Base-by-base conservation (phyloP, 2,888 invertebrate genomes). In the Mactromeris polynyma region DNA sequence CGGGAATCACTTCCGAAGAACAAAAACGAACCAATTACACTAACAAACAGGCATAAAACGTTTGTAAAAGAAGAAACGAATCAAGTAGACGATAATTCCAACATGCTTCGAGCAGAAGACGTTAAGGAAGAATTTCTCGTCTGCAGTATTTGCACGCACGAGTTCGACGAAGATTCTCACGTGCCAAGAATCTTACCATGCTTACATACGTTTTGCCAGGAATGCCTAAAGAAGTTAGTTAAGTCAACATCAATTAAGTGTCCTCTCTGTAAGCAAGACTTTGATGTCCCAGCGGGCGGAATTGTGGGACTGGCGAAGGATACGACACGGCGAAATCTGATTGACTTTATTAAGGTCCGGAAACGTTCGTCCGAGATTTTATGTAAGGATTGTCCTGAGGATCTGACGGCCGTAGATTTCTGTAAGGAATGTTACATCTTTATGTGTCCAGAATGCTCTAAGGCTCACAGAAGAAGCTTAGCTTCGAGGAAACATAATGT, bases 381-480 rank as follows among this genome's bases (percentile, higher is more conserved):
- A 19, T 94, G 94, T 54, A 94, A 93, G 51, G 94, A 94, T 58
- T 94, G 94, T 85, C 94, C 94, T 0, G 93, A 94, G 58, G 94
- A 94, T 14, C 89, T 89, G 51, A 88, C 89, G 2, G 94, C 94
- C 4, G 89, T 86, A 17, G 93, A 92, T 69, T 94, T 94, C 73
- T 94, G 94, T 81, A 93, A 92, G n/a, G 93, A 93, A 40, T 94
- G 94, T 77, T 92, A 92, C 83, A 93, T 93, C 42, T 94, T 93
- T 64, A 92, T 94, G 93, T 94, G 94, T 81, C 31, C 87, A 2
- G 93, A 94, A 9, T 94, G 94, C 42, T 93, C 92, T 6, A 83
- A 85, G 17, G 93, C 93, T 7, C 94, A 94, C 79, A 91, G 88
- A 58, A 69, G 93, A 51, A 94, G 93, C 81, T 84, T 92, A 9